A percentile compares a stretch with the other conserved stretches of the same genome.
These are phyloP conservation scores for Montipora efflorescens DNA, from an alignment of 64 coral and sea anemone species.

Conservation along the genomic window DNA sequence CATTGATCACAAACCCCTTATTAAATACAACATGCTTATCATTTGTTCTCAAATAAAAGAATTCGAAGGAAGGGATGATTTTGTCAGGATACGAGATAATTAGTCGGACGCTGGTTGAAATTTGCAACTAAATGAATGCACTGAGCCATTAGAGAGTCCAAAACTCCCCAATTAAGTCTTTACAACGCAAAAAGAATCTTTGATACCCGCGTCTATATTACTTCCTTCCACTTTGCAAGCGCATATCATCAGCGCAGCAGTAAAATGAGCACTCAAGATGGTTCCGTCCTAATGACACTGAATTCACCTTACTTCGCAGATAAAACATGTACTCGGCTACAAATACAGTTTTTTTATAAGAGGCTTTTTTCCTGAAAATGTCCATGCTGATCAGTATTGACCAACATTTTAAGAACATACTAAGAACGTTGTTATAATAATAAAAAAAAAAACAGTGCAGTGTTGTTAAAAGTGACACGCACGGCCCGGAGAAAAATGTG, in stretches of 20 bases:
- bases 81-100: background rate
- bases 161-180: background rate
- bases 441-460: no score
- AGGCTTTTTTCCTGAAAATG: no score
- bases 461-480: background rate
- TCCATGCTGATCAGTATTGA: no score
- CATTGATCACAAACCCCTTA: no score
- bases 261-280: background rate
- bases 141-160: background rate
- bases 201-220: background rate
- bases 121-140: background rate
- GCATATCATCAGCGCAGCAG: background rate
- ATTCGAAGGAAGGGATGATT: no score
- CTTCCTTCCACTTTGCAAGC: background rate
- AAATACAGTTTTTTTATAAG: no score
- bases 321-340: background rate
- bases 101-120: background rate
- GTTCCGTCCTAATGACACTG: background rate
- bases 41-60: background rate
- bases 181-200: background rate
- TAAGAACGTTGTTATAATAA: no score
- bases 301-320: background rate
- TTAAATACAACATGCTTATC: background rate
- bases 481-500: background rate
- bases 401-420: no score